Evolutionary conservation across 2,113 vertebrate genomes (phyloP), one percentile per base, ranked within the genome.

Genomic region (Lophura nycthemera): DNA sequence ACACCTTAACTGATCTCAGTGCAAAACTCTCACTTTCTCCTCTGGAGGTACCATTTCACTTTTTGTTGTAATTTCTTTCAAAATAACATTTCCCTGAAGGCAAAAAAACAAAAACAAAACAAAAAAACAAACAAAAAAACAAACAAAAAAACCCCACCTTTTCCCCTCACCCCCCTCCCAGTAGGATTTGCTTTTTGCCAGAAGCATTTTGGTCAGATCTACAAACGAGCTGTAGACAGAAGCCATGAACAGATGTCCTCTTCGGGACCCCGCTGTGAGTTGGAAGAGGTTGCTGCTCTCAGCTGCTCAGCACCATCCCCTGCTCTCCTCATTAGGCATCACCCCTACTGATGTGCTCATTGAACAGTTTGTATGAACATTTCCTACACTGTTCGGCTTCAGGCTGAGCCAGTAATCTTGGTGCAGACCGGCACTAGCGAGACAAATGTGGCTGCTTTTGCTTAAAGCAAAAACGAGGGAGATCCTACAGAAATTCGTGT

Each of bases 171-270:
- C 4, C 13, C 3, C 11, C 8, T 43, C 60, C 8, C n/a, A 32
- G 25, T 34, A 90, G 45, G 54, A 87, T 65, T 40, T 45, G 42
- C 17, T 64, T 70, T 86, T 92, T 86, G 83, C 83, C 88, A 90
- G 93, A 72, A 94, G 83, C 48, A 48, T 90, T 94, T 91, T 92
- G 90, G 92, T 95, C 72, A 88, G 82, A 66, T 21, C 78, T 80
- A 92, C 84, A 91, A 94, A 86, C 65, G 66, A 91, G 61, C 69
- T 94, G 88, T 30, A 94, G 86, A 88, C 96, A 95, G 95, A 94
- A 96, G 93, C 83, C 88, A 95, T 64, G 92, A 95, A 96, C 92
- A 96, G 96, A 96, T 96, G 96, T 96, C 93, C 88, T 92, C 93
- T 64, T 78, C 0, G 2, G 65, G 83, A 66, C 17, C 93, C 96